Evolutionary conservation across 2,113 vertebrate species (phyloP), one percentile per base, ranked within the genome.

Genomic region (Muntiacus muntjak): DNA sequence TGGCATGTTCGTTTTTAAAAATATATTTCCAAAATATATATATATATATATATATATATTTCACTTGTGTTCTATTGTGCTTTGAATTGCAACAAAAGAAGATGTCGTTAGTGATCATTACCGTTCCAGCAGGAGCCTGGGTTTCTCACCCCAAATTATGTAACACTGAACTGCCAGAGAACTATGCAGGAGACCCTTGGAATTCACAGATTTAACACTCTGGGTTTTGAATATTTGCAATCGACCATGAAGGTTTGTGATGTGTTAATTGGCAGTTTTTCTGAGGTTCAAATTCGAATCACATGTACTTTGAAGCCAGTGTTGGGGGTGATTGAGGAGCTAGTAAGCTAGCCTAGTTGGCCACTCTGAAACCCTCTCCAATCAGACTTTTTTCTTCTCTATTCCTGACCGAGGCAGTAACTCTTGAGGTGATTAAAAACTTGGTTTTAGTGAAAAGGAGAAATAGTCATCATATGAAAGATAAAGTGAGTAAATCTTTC

Each of bases 241-340:
- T 98, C 96, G 91, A 98, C 98, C 98, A 97, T 98, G 98, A 98
- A 98, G 98, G 98, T 98, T 98, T 98, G 98, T 98, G 97, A 98
- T 98, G 98, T 98, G 98, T 98, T 98, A 98, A 98, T 98, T 98
- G 97, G 98, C 97, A 98, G 97, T 98, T 98, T 97, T 98, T 97
- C 97, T 97, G 97, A 98, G 98, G 97, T 98, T 98, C 97, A 98
- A 98, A 98, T 98, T 98, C 10, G 30, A 98, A 97, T 98, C 98
- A 97, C 98, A 98, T 98, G 98, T 98, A 95, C 98, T 98, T 98
- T 97, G 97, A 98, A 98, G 97, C 97, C 52, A 64, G 91, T n/a
- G 52, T 97, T 87, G 79, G 78, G 86, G 91, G 84, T 86, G 95
- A 91, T 89, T 62, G 89, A 97, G 86, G 94, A 89, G 40, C 95